phyloP scores from a whole-genome alignment of 2,113 vertebrate species.

The Phalacrocorax brasilianus region DNA sequence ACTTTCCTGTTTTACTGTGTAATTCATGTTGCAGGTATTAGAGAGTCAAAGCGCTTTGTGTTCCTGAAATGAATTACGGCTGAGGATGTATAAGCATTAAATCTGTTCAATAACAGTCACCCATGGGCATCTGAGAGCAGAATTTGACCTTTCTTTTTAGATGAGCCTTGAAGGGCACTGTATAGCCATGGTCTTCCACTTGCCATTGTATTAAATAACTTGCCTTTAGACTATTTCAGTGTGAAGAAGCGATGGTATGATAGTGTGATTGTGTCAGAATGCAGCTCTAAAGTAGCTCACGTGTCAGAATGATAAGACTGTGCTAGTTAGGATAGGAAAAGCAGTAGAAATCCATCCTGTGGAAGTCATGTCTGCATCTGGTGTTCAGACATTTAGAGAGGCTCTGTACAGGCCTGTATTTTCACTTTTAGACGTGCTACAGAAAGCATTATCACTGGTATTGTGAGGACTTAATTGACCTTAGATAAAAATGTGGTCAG shows the following conservation, averaged over 20 bases:
- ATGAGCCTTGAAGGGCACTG: neutral
- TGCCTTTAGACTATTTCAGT: neutral
- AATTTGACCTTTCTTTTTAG: constrained; percentile 5
- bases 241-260: neutral
- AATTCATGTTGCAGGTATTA: neutral
- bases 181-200: neutral
- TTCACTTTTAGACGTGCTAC: neutral
- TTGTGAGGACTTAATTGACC: neutral
- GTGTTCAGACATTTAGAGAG: neutral
- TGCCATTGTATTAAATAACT: neutral
- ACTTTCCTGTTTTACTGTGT: neutral
- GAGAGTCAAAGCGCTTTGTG: neutral
- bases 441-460: neutral
- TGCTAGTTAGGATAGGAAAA: neutral
- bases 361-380: fast-evolving
- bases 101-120: neutral
- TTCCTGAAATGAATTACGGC: neutral
- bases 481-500: neutral
- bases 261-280: neutral
- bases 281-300: neutral
- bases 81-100: neutral
- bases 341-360: neutral
- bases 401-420: neutral
- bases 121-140: neutral
- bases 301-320: neutral